Evolutionary conservation across 2,113 vertebrate genomes (phyloP), one percentile per base, ranked within the genome.

Genomic region (Bujurquina vittata): DNA sequence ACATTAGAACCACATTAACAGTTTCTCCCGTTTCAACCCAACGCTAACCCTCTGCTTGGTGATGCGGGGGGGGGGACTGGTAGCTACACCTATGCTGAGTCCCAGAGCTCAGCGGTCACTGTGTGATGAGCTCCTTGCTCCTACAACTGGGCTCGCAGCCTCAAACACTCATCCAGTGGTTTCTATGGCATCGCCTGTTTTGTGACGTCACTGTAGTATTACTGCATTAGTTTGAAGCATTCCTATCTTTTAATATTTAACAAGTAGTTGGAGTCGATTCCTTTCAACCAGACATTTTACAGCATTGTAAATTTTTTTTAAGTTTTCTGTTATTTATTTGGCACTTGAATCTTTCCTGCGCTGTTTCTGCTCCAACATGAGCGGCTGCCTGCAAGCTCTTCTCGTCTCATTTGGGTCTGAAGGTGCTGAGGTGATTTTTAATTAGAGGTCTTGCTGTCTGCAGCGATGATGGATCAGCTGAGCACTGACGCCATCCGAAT

Each of bases 391-490:
- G n/a, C 14, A 69, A 29, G 49, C 65, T 69, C 65, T 69, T 18
- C 37, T 76, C 37, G 15, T 46, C 23, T 52, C 62, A 43, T 22
- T 65, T 52, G 23, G 40, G 73, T 83, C 43, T 60, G 40, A 22
- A 65, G 60, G 60, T 65, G 10, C 14, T 52, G 6, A 57, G 60
- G 73, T 37, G 14, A 23, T 52, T 56, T 84, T 72, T 78, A 29
- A 84, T 78, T 55, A 33, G 33, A 74, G 58, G 26, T 56, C 69
- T 29, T 52, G 17, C 65, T 52, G 65, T 31, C 43, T 69, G 29
- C 65, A 52, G 43, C 57, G 35, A 57, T 74, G 82, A 74, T 79
- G 67, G 46, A 74, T 79, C 69, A 61, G 31, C 63, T 84, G 65
- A 69, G 65, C 43, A 69, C 65, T 52, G 65, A 69, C 2, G 5